phyloP scores from a whole-genome alignment of 1,140 invertebrate genomes.

The Rhynchophorus ferrugineus region DNA sequence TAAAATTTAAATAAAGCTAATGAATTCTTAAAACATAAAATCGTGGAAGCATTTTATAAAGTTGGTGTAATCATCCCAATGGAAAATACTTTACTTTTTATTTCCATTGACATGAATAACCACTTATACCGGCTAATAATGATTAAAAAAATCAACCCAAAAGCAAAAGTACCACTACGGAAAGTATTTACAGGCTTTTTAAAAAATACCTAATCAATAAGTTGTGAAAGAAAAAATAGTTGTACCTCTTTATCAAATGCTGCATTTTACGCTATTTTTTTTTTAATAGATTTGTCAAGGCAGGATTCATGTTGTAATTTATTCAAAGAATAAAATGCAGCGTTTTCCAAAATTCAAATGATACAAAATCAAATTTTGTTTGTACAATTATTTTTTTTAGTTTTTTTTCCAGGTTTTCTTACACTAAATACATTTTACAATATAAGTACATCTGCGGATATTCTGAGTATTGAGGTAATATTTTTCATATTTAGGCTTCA shows the following conservation, averaged over 20 bases:
- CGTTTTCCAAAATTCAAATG: constrained; percentile 1
- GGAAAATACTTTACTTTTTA: not conserved
- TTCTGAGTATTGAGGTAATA: constrained; percentile 44
- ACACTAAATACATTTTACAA: constrained; percentile 40
- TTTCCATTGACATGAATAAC: no score
- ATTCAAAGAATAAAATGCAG: not conserved
- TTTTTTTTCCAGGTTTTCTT: constrained; percentile 25
- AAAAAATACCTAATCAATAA: constrained; percentile 28
- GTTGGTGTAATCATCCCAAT: not conserved
- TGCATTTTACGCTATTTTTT: no score
- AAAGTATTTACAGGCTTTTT: constrained; percentile 27
- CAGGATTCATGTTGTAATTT: constrained; percentile 5
- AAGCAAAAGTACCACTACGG: constrained; percentile 28
- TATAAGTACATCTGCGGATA: constrained; percentile 43
- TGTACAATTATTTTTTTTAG: constrained; percentile 15
- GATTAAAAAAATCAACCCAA: constrained; percentile 32
- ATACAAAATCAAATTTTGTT: constrained; percentile 22
- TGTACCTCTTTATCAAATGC: not conserved
- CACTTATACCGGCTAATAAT: constrained; percentile 1
- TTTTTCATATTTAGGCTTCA: constrained; percentile 29
- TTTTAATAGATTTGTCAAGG: constrained; percentile 2
- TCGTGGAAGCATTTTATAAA: constrained; percentile 36
- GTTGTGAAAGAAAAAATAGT: constrained; percentile 20
- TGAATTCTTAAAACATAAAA: constrained; percentile 32
- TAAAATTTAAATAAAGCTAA: constrained; percentile 38